These are phyloP conservation scores for Drosophila simulans DNA, from an alignment of 1,140 invertebrate genomes.

Conservation along the genomic window DNA sequence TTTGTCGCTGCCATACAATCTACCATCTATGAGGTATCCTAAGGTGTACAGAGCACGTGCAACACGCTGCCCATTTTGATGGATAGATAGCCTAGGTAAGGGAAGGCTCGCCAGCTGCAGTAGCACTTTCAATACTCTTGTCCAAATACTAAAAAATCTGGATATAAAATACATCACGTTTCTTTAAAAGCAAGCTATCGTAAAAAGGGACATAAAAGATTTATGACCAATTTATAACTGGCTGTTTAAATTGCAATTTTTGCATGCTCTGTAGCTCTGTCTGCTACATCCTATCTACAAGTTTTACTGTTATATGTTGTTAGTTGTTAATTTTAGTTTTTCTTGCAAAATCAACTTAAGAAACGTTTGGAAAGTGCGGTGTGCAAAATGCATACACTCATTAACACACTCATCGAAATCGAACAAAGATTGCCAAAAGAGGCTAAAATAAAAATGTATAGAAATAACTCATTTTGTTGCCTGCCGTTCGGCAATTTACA, in stretches of 20 bases:
- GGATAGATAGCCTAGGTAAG: constrained; percentile 5
- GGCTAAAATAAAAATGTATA: not conserved
- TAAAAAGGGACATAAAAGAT: no score
- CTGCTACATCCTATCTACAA: no score
- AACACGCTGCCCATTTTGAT: constrained; percentile 7
- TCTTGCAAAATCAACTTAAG: not conserved
- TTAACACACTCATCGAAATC: constrained; percentile 8
- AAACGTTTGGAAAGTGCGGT: not conserved
- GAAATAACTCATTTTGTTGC: constrained; percentile 9
- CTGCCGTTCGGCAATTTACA: constrained; percentile 18
- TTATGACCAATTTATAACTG: not conserved
- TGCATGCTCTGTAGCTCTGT: not conserved
- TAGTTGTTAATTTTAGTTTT: not conserved
- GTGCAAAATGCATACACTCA: not conserved
- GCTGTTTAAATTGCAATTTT: not conserved
- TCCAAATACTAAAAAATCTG: no score
- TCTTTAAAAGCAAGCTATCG: no score
- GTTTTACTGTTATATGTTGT: no score
- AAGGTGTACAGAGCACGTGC: constrained; percentile 37
- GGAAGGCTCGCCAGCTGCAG: not conserved
- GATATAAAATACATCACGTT: no score
- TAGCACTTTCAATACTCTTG: not conserved
- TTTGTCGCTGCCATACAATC: constrained; percentile 31
- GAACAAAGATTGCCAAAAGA: constrained; percentile 7
- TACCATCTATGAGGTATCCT: constrained; percentile 21